Evolutionary conservation across 2,113 vertebrate species (phyloP), one percentile per base, ranked within the genome.

Genomic region (Cyprinodon tularosa): DNA sequence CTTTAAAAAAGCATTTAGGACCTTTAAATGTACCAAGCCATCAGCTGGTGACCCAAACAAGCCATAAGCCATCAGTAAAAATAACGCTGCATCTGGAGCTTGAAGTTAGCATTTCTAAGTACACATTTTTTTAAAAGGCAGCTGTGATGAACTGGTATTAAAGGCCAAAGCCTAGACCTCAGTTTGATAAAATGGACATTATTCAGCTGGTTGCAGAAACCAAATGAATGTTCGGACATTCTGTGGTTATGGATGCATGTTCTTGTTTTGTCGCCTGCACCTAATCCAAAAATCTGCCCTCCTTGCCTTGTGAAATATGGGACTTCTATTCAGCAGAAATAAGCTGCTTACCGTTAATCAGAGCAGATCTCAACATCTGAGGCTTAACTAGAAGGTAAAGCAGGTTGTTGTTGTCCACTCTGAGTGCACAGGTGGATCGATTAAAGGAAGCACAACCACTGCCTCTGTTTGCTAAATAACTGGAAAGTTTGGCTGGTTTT

Each of bases 321-420:
- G 62, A 78, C 75, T 75, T 77, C 29, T 39, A 63, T 83, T 67
- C 47, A 0, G 10, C 70, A 73, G 61, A 42, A 71, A 40, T 92
- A 93, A 94, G 89, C 89, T 1, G 90, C 90, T 94, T 93, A 92
- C 61, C 15, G 44, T 70, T 93, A 91, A 93, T 92, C 89, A 91
- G 74, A 84, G 71, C 84, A 70, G 86, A 90, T 89, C 88, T 84
- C 74, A 87, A 84, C 80, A 87, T 77, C 83, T 71, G 79, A 78
- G 74, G 83, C 84, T 91, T 82, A 90, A n/a, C 62, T 47, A 42
- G 69, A 69, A 57, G 70, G 83, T 47, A 84, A 80, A 84, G 78
- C 81, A 80, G 82, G 85, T 81, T 89, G 89, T 85, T 84, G 89
- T 85, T 84, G 81, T 84, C 76, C 40, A 57, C 37, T 57, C 72